Evolutionary conservation across 2,113 vertebrate genomes (phyloP).

Genomic region (Dicerorhinus sumatrensis): DNA sequence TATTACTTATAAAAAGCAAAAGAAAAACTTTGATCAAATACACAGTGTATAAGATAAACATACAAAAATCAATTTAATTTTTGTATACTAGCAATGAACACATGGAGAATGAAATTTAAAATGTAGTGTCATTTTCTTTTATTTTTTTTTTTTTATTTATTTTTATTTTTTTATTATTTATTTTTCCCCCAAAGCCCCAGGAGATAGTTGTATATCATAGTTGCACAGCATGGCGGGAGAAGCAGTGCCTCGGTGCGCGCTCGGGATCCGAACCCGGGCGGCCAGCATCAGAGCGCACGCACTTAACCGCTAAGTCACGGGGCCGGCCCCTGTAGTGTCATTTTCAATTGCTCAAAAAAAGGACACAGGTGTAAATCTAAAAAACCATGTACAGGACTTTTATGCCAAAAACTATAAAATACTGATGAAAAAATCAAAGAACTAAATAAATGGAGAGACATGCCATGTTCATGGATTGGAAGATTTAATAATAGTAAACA

Average conservation of each 20-base stretch:
- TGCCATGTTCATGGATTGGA: neutral
- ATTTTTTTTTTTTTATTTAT: no score
- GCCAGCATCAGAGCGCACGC: no score
- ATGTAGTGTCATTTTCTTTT: neutral
- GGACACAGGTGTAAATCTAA: neutral
- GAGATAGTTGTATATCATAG: no score
- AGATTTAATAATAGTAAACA: neutral
- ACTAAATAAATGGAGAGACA: neutral
- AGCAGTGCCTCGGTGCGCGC: no score
- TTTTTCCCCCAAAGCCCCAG: no score
- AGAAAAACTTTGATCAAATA: constrained; percentile 89
- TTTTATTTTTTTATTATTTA: no score
- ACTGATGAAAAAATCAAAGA: neutral
- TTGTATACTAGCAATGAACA: neutral
- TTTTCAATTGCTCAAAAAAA: neutral
- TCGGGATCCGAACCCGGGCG: no score
- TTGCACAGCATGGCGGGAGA: no score
- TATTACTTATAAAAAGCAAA: constrained; percentile 85
- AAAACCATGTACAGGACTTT: neutral
- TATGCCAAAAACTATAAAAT: neutral
- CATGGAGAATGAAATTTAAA: neutral
- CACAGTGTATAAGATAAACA: neutral
- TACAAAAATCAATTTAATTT: neutral
- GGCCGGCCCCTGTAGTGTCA: neutral
- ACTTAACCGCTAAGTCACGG: no score